These are phyloP conservation scores for Castor canadensis DNA, from an alignment of 2,113 vertebrate species.

Conservation along the genomic window DNA sequence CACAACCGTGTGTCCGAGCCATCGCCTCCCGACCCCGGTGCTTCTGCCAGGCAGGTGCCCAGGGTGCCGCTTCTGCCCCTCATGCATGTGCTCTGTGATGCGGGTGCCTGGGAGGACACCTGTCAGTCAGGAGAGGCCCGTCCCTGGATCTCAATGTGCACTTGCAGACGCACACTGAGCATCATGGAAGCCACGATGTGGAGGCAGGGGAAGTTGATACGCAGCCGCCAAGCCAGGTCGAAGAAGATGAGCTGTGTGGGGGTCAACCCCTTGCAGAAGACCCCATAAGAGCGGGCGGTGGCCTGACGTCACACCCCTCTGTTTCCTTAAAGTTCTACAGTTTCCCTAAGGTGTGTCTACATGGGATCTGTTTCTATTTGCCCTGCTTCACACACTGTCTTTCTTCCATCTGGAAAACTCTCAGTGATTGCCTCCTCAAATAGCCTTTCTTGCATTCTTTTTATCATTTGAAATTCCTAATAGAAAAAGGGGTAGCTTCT, in stretches of 20 bases:
- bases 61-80: constrained; percentile 53
- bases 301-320: no score
- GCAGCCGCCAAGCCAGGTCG: no score
- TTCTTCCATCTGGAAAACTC: constrained; percentile 32
- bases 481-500: background rate
- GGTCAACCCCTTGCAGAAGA: no score
- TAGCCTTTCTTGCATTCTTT: background rate
- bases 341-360: background rate
- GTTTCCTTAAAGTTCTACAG: background rate
- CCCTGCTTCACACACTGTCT: background rate
- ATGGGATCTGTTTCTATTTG: background rate
- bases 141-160: constrained; percentile 90
- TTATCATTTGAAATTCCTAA: background rate
- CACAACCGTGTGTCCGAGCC: background rate
- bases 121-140: background rate
- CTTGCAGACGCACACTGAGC: no score
- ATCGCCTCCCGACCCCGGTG: constrained; percentile 39
- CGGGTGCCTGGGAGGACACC: background rate
- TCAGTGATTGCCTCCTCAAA: background rate
- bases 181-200: no score
- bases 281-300: no score
- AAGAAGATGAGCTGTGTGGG: no score
- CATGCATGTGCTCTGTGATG: constrained; percentile 12
- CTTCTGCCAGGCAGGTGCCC: background rate
- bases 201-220: no score